Base-by-base conservation (phyloP, 2,888 invertebrate genomes). In the Drosophila pullipes region DNA sequence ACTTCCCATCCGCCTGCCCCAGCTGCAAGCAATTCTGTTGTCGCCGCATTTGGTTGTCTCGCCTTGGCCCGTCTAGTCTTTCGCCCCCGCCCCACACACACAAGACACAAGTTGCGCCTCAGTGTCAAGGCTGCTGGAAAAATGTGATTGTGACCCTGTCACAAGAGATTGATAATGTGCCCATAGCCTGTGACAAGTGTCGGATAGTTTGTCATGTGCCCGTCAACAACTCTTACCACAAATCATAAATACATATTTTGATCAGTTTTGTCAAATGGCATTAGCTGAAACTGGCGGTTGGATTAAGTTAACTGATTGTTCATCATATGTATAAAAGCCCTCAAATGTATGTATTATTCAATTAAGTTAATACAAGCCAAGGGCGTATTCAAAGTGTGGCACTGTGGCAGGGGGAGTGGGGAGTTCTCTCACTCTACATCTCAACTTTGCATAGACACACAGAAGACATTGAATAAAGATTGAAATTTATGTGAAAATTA, bases 41-140 rank as follows among this genome's bases (percentile, higher is more conserved):
- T 63, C 62, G 52, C 61, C 52, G 9, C 47, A 57, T 37, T 52
- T 31, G 44, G 52, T n/a, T 47, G 22, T 31, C 62, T 22, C 50
- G 54, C 31, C 65, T 13, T 35, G 16, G 30, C 10, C 35, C 22
- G 54, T 25, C 55, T 37, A 18, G 7, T 25, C 25, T 37, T 1
- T 35, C 28, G 18, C 5, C n/a, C 9, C 30, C 10, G 28, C 22
- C n/a, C 3, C 22, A 57, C 22, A 16, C 47, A 9, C 58, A 60
- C 22, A 55, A 67, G 74, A 59, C 50, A 59, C 54, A 61, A 50
- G 64, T 52, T 52, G 54, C 72, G 80, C 83, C 72, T 83, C 89
- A 83, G 76, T 85, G 81, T 74, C 86, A 78, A 76, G 78, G 81
- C 72, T 78, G 75, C 37, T 35, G 50, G 39, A 41, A 28, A 57